Evolutionary conservation across 1,140 invertebrate species (phyloP), one percentile per base, ranked within the genome.

Genomic region (Drosophila repletoides): DNA sequence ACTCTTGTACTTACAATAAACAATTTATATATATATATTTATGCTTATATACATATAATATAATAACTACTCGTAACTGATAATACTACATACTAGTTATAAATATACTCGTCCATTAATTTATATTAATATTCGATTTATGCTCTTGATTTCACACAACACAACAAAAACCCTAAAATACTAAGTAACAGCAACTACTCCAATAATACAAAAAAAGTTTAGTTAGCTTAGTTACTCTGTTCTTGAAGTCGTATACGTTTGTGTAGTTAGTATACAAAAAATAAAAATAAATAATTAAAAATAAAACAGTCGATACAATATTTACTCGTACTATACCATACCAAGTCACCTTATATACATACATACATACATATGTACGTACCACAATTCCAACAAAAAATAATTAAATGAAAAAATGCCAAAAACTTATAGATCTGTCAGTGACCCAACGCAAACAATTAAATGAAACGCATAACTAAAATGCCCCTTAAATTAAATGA

Each of bases 191-290:
- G 31, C 43, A 60, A 60, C 29, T 49, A 48, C 43, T 15, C 22
- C 21, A 59, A 58, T 7, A 60, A 60, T 24, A 26, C 56, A 51
- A 15, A 26, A 26, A 68, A 46, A 63, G 59, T 22, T 64, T 68
- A 68, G 65, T 55, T 68, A 55, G 65, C 6, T 64, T 55, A 63
- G 48, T 64, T 68, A 41, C 48, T 63, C 49, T 63, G 65, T 68
- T 61, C 63, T 66, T 59, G 55, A 66, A 68, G 48, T 61, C 64
- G 64, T 68, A 68, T 46, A 52, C 58, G 38, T 68, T 61, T 68
- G 65, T 52, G 65, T 68, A 68, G 65, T 68, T 68, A 61, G 58
- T 41, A 41, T 7, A 17, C 29, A 31, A 12, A 9, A 46, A 17
- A 43, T 22, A 48, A 31, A 51, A 51, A 53, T 51, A 60, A 60